Percentiles rank a stretch among this genome's conserved stretches.
These are phyloP conservation scores for Mustela nigripes DNA, from an alignment of 2,113 vertebrate species.

Conservation along the genomic window DNA sequence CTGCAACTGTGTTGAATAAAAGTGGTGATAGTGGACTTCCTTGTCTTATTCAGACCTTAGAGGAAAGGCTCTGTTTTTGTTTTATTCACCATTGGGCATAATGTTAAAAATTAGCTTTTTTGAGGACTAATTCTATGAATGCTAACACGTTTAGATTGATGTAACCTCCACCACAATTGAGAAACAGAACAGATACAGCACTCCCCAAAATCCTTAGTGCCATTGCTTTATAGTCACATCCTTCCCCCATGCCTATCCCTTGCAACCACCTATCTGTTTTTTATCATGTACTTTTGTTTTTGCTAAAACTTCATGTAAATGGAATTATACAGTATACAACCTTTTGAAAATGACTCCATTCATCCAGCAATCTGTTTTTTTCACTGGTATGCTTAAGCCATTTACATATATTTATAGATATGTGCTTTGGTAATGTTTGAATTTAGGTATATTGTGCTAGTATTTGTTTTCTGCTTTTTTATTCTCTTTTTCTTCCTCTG, in stretches of 20 bases:
- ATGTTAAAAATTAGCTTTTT: neutral
- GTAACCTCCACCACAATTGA: neutral
- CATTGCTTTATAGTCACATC: neutral
- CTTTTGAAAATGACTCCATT: conserved; percentile 3
- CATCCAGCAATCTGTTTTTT: neutral
- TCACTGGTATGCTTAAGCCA: neutral
- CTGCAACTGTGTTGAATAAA: neutral
- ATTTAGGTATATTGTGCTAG: neutral
- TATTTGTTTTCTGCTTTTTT: neutral
- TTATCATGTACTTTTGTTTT: neutral
- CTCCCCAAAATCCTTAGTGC: neutral
- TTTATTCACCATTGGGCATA: neutral
- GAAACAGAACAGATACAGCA: neutral
- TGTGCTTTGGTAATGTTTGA: neutral
- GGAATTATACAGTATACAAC: neutral
- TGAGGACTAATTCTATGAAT: neutral
- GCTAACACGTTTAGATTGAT: neutral
- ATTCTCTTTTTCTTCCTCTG: neutral
- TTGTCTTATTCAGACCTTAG: neutral
- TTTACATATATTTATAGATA: neutral
- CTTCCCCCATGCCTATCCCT: neutral
- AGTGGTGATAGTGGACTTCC: neutral
- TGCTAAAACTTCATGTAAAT: neutral
- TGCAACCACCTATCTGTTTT: neutral
- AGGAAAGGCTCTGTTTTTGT: neutral